Percentiles rank a stretch among this genome's conserved stretches.
These are phyloP conservation scores for Artemia sp. DNA, from an alignment of 2,888 invertebrate genomes.

Conservation along the genomic window DNA sequence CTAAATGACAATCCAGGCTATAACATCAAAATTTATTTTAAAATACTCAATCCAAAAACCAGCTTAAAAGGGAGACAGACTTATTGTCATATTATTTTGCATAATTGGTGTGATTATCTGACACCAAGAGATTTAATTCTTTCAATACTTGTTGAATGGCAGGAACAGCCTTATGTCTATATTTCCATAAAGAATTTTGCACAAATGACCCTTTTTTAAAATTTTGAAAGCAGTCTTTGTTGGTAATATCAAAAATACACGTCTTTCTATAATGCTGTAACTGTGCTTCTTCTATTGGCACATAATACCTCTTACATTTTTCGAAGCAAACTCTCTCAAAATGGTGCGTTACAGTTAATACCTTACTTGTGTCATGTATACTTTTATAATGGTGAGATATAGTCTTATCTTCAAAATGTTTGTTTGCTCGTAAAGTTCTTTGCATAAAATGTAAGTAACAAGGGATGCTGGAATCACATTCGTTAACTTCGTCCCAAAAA, in stretches of 20 bases:
- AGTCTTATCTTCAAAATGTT: neutral
- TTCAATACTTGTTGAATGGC: neutral
- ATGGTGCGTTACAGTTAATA: conserved; percentile 5
- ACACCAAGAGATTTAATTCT: neutral
- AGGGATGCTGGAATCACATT: neutral
- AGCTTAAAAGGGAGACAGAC: too few species aligned
- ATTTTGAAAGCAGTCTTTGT: neutral
- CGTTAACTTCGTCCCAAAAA: neutral
- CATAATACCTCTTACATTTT: neutral
- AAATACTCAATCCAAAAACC: too few species aligned
- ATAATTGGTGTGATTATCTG: too few species aligned
- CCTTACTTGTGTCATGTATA: conserved; percentile 2
- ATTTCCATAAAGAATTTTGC: neutral
- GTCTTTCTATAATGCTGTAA: conserved; percentile 13
- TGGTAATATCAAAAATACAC: neutral
- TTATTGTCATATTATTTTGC: too few species aligned
- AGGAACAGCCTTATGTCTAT: neutral
- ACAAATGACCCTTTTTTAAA: conserved; percentile 4
- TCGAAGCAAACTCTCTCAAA: conserved; percentile 9
- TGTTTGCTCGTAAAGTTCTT: neutral
- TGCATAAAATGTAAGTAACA: conserved; percentile 12
- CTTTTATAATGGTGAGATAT: conserved; percentile 11
- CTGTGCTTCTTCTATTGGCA: conserved; percentile 5
- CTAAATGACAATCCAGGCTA: too few species aligned
- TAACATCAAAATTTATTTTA: too few species aligned